Evolutionary conservation across 2,888 invertebrate genomes (phyloP).

Genomic region (Epirrita christyi): DNA sequence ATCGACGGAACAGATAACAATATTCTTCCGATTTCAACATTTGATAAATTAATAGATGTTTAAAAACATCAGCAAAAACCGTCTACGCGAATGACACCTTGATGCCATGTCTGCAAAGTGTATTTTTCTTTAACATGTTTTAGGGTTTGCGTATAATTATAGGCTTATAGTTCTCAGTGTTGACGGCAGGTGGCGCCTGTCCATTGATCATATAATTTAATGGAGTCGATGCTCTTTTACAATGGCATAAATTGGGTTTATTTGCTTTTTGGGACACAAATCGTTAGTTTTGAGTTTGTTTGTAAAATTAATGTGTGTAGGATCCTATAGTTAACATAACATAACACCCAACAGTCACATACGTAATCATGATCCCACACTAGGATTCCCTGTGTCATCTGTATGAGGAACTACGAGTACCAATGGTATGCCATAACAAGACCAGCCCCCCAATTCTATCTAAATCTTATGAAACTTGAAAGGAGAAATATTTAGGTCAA

Average conservation of each 20-base stretch:
- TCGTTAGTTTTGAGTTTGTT: conserved; percentile 12
- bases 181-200: conserved; percentile 64
- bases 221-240: conserved; percentile 56
- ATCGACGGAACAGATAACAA: conserved; percentile 37
- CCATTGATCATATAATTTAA: conserved; percentile 70
- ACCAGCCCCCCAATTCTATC: too few species aligned
- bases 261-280: conserved; percentile 42
- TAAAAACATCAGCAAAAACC: conserved; percentile 20
- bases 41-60: conserved; percentile 38
- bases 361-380: too few species aligned
- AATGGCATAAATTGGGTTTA: conserved; percentile 57
- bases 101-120: neutral
- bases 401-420: too few species aligned
- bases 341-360: too few species aligned
- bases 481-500: too few species aligned
- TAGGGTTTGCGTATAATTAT: conserved; percentile 27
- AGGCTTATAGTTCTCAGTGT: conserved; percentile 30
- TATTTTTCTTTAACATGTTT: conserved; percentile 5
- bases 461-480: too few species aligned
- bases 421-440: too few species aligned
- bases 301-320: conserved; percentile 6
- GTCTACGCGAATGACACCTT: conserved; percentile 1
- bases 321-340: too few species aligned
- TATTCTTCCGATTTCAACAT: conserved; percentile 31
- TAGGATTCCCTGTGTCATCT: too few species aligned